Percentiles rank a stretch among this genome's conserved stretches.
Evolutionary conservation across 2,888 invertebrate genomes (phyloP).

Genomic region (Pomacea canaliculata): DNA sequence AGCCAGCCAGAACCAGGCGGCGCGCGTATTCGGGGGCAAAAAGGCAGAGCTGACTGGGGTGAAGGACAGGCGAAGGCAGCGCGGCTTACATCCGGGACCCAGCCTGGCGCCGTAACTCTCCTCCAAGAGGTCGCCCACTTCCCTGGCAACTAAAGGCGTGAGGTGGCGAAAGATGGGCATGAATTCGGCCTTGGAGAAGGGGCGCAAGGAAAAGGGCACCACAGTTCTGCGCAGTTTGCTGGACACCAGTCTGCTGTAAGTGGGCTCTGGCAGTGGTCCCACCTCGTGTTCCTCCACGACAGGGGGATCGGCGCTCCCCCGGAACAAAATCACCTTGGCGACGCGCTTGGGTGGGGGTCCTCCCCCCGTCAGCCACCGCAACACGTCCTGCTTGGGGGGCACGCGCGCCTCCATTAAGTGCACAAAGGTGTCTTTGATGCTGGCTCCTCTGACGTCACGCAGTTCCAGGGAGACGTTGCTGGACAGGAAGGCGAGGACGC

Average conservation of each 20-base stretch:
- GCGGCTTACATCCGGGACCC: constrained; percentile 42
- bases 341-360: constrained; percentile 44
- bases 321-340: constrained; percentile 54
- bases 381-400: constrained; percentile 47
- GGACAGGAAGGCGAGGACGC: constrained; percentile 44
- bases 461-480: constrained; percentile 40
- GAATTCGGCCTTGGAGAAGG: constrained; percentile 58
- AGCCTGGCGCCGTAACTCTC: constrained; percentile 57
- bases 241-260: constrained; percentile 39
- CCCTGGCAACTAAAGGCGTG: constrained; percentile 38
- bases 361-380: constrained; percentile 43
- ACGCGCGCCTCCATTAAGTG: constrained; percentile 55
- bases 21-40: constrained; percentile 48
- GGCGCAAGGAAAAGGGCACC: constrained; percentile 53
- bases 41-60: constrained; percentile 57
- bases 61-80: constrained; percentile 55
- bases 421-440: constrained; percentile 51
- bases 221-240: constrained; percentile 44
- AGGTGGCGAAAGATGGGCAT: constrained; percentile 46
- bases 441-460: constrained; percentile 37
- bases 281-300: constrained; percentile 59
- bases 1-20: constrained; percentile 60
- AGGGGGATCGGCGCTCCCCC: constrained; percentile 49
- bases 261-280: constrained; percentile 48
- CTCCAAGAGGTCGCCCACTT: constrained; percentile 43